A percentile compares a stretch with the other conserved stretches of the same genome.
phyloP scores from a whole-genome alignment of 2,888 invertebrate species.

The Harmothoe impar region DNA sequence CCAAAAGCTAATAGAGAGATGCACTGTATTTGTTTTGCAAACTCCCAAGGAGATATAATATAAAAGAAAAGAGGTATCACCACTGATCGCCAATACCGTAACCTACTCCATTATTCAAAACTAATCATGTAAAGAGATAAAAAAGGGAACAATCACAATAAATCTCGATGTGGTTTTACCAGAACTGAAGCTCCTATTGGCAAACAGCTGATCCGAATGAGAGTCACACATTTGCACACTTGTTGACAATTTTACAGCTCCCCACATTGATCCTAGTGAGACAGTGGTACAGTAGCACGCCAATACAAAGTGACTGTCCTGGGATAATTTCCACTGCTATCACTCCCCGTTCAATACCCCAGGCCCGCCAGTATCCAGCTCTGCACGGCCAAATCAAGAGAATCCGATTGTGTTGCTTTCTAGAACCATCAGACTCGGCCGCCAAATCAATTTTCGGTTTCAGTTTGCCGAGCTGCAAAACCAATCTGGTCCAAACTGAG shows the following conservation, averaged over 20 bases:
- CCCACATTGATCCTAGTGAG: not conserved
- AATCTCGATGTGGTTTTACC: not conserved
- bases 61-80: too few relatives aligned
- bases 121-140: too few relatives aligned
- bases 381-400: not conserved
- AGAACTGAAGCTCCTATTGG: not conserved
- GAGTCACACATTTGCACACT: not conserved
- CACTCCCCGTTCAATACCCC: not conserved
- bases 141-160: too few relatives aligned
- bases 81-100: too few relatives aligned
- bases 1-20: too few relatives aligned
- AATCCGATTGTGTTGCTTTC: not conserved
- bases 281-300: not conserved
- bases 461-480: not conserved
- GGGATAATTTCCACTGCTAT: not conserved
- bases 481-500: conserved; percentile 2
- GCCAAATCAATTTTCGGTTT: conserved; percentile 22
- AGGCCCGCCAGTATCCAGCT: not conserved
- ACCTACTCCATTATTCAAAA: too few relatives aligned
- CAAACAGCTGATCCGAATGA: not conserved
- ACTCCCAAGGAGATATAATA: too few relatives aligned
- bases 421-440: not conserved
- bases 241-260: not conserved
- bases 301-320: not conserved
- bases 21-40: too few relatives aligned